phyloP scores from a whole-genome alignment of 2,113 vertebrate genomes.

The Acrocephalus kingi region DNA sequence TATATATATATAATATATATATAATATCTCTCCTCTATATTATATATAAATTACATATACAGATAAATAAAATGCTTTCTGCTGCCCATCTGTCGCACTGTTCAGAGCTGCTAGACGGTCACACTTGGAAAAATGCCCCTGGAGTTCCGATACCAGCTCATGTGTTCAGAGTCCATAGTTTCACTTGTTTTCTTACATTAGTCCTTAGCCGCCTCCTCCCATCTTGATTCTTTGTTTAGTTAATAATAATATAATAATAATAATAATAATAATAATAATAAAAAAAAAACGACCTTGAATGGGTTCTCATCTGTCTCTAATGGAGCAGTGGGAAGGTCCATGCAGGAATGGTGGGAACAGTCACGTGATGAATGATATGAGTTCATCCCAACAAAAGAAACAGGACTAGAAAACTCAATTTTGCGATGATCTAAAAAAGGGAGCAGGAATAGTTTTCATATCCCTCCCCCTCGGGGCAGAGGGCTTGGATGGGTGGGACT shows the following conservation, averaged over 20 bases:
- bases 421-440: conserved; percentile 95
- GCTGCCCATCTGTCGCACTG: conserved; percentile 47
- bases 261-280: conserved; percentile 68
- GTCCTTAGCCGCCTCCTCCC: conserved; percentile 74
- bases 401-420: conserved; percentile 99
- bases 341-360: conserved; percentile 92
- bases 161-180: conserved; percentile 37
- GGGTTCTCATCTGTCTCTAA: conserved; percentile 79
- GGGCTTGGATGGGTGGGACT: conserved; percentile 76
- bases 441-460: conserved; percentile 77
- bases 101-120: conserved; percentile 60
- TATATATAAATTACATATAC: conserved; percentile 83
- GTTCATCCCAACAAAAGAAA: conserved; percentile 90
- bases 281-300: conserved; percentile 82
- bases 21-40: conserved; percentile 78
- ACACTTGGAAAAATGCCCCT: conserved; percentile 57
- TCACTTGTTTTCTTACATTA: conserved; percentile 38
- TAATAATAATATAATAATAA: conserved; percentile 38
- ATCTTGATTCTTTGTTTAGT: conserved; percentile 82
- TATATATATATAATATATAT: conserved; percentile 80
- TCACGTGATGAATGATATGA: conserved; percentile 92
- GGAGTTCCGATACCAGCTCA: conserved; percentile 54
- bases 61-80: conserved; percentile 81
- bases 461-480: conserved; percentile 69
- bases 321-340: conserved; percentile 86